Percentiles rank a stretch among this genome's conserved stretches.
phyloP scores from a whole-genome alignment of 2,113 vertebrate species.

The Pyxicephalus adspersus region DNA sequence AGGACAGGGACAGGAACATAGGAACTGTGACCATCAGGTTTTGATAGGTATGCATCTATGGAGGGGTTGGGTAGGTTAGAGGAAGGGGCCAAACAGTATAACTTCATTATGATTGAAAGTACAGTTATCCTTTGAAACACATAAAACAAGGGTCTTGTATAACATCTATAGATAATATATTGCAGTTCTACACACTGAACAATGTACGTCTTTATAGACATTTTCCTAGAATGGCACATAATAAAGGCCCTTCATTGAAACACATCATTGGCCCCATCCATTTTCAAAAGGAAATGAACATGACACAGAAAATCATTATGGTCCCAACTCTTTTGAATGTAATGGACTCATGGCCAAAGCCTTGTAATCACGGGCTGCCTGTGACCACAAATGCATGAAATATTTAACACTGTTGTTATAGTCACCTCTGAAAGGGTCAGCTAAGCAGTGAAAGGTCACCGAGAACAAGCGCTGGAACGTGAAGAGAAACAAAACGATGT shows the following conservation, averaged over 20 bases:
- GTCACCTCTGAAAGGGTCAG: slow-evolving; percentile 33
- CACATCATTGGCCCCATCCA: not conserved
- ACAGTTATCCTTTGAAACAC: too few relatives aligned
- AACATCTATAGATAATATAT: too few relatives aligned
- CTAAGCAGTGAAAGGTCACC: slow-evolving; percentile 1
- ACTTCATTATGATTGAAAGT: too few relatives aligned
- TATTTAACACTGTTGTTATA: slow-evolving; percentile 39
- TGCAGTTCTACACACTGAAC: not conserved
- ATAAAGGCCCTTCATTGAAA: not conserved
- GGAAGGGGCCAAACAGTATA: too few relatives aligned
- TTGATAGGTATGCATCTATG: too few relatives aligned
- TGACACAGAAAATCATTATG: not conserved
- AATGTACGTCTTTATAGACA: not conserved
- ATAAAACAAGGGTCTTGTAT: too few relatives aligned
- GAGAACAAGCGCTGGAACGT: slow-evolving; percentile 18
- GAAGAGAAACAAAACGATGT: slow-evolving; percentile 27
- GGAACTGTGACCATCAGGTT: too few relatives aligned
- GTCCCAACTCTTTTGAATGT: not conserved
- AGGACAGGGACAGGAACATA: too few relatives aligned
- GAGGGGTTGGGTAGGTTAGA: too few relatives aligned
- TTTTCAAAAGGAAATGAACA: not conserved
- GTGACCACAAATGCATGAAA: slow-evolving; percentile 22
- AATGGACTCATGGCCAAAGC: not conserved
- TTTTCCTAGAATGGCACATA: too few relatives aligned
- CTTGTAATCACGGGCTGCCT: not conserved